Evolutionary conservation across 2,797 vertebrate genomes (phyloP).

Genomic region (Pangasius sanitwongsei): DNA sequence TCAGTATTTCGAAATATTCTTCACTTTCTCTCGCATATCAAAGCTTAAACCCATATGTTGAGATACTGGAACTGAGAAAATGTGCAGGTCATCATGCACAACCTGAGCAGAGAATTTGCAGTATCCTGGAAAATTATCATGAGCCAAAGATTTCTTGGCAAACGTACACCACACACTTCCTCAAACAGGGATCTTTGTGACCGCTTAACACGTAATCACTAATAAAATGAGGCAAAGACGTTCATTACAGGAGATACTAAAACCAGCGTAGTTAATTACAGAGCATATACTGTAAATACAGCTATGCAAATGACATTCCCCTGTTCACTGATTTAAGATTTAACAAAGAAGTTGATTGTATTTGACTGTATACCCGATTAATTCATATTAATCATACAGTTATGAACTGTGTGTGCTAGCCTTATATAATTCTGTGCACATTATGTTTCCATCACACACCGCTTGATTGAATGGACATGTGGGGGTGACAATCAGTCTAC

Average conservation of each 20-base stretch:
- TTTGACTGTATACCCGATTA: not conserved
- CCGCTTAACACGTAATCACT: not conserved
- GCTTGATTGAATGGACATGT: constrained; percentile 31
- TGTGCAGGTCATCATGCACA: not conserved
- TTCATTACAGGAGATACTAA: not conserved
- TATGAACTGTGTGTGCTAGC: not conserved
- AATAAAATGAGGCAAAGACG: not conserved
- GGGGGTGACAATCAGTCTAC: constrained; percentile 1
- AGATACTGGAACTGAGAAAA: not conserved
- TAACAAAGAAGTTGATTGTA: not conserved
- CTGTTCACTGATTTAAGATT: not conserved
- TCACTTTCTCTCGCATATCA: not conserved
- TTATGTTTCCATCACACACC: not conserved
- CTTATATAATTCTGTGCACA: not conserved
- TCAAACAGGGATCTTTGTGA: not conserved
- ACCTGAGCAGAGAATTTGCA: not conserved
- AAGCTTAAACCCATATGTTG: constrained; percentile 7
- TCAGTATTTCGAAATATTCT: constrained; percentile 9
- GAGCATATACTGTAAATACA: not conserved
- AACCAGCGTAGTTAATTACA: not conserved
- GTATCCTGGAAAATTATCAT: not conserved
- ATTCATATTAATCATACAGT: not conserved
- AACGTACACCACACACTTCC: not conserved
- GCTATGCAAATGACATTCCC: not conserved
- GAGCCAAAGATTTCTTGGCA: not conserved